phyloP scores from a whole-genome alignment of 1,140 invertebrate species.

The Laodelphax striatellus region DNA sequence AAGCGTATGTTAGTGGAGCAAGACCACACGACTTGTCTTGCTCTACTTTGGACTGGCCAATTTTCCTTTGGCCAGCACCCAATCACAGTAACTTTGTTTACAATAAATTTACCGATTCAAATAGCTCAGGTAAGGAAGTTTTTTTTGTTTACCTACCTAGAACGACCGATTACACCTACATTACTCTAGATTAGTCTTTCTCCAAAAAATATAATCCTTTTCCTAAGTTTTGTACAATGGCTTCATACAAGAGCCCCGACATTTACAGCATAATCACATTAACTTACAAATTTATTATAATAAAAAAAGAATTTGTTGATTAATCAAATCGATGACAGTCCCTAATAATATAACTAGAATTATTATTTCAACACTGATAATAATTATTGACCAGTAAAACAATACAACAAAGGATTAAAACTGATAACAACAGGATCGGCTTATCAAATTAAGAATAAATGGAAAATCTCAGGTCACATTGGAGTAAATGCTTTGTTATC shows the following conservation, averaged over 20 bases:
- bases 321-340: too few relatives aligned
- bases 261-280: too few relatives aligned
- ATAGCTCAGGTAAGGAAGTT: conserved; percentile 12
- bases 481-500: too few relatives aligned
- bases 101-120: not conserved
- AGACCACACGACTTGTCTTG: not conserved
- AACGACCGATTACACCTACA: not conserved
- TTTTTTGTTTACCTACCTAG: conserved; percentile 1
- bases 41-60: not conserved
- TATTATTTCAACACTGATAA: too few relatives aligned
- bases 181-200: not conserved
- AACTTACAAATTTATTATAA: too few relatives aligned
- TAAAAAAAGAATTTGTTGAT: too few relatives aligned
- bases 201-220: not conserved
- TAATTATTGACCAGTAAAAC: too few relatives aligned
- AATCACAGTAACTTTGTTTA: conserved; percentile 9
- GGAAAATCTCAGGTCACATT: too few relatives aligned
- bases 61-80: not conserved
- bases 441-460: too few relatives aligned
- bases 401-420: too few relatives aligned
- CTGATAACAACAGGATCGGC: too few relatives aligned
- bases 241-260: not conserved
- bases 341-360: too few relatives aligned
- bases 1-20: conserved; percentile 6
- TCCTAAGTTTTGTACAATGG: conserved; percentile 1